phyloP scores from a whole-genome alignment of 53 echinoderm and acorn worm species.

The Echinometra lucunter region DNA sequence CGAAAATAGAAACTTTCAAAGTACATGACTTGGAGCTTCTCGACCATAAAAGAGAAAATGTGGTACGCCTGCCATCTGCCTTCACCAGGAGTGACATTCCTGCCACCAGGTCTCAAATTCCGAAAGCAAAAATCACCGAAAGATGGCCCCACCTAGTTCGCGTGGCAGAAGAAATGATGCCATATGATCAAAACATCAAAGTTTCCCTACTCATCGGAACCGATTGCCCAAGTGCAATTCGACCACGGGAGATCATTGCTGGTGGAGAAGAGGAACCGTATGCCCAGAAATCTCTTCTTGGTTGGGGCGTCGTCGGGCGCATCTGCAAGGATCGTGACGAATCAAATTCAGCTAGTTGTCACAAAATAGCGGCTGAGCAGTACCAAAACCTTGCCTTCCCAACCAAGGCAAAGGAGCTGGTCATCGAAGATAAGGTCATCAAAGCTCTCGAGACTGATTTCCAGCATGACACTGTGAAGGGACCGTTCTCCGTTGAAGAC shows the following conservation, averaged over 20 bases:
- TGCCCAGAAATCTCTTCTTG: slow-evolving; percentile 41
- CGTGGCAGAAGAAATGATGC: slow-evolving; percentile 53
- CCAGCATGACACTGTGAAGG: background rate
- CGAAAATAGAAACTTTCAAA: slow-evolving; percentile 53
- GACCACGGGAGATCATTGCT: slow-evolving; percentile 67
- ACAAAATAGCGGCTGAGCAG: background rate
- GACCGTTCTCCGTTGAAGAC: slow-evolving; percentile 68
- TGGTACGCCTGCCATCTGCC: slow-evolving; percentile 56
- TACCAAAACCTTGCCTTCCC: slow-evolving; percentile 31
- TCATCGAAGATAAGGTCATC: slow-evolving; percentile 39
- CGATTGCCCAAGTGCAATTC: slow-evolving; percentile 56
- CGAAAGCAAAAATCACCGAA: no score
- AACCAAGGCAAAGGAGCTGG: slow-evolving; percentile 52
- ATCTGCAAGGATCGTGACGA: slow-evolving; percentile 51
- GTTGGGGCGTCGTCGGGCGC: slow-evolving; percentile 24
- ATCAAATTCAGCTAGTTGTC: background rate
- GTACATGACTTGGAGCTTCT: slow-evolving; percentile 66
- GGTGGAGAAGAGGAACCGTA: slow-evolving; percentile 79
- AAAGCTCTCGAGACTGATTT: slow-evolving; percentile 72
- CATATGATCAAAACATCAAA: slow-evolving; percentile 53
- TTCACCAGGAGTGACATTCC: background rate
- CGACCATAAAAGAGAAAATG: slow-evolving; percentile 54
- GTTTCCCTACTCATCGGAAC: slow-evolving; percentile 71
- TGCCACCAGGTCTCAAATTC: slow-evolving; percentile 65
- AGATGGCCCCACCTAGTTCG: background rate